Percentiles rank a stretch among this genome's conserved stretches.
Conservation (phyloP, 2,888 invertebrate species). For the Trichopoda pennipes region DNA sequence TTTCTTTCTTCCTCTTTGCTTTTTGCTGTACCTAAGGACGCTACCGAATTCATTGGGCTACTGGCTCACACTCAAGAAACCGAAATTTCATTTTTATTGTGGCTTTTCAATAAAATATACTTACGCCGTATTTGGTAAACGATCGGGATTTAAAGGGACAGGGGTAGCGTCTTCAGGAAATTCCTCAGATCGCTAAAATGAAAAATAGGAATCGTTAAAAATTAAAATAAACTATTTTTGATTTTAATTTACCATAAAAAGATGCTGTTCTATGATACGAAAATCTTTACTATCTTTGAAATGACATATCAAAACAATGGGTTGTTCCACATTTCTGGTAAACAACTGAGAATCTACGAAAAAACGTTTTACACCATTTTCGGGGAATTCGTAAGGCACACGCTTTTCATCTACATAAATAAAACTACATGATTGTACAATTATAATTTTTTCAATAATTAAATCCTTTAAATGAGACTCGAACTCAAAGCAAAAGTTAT, state of each 20-base stretch:
- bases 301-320: conserved; percentile 75
- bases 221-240: not conserved
- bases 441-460: conserved; percentile 76
- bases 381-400: conserved; percentile 72
- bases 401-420: conserved; percentile 74
- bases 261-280: conserved; percentile 77
- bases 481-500: conserved; percentile 77
- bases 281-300: conserved; percentile 62
- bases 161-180: no score
- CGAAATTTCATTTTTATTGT: no score
- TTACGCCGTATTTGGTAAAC: conserved; percentile 69
- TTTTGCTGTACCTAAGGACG: no score
- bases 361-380: conserved; percentile 71
- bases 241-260: conserved; percentile 75
- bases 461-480: conserved; percentile 71
- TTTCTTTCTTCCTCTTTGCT: no score
- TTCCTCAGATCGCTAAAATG: no score
- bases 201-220: not conserved
- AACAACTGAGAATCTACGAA: conserved; percentile 78
- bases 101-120: not conserved
- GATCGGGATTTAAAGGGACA: conserved; percentile 74
- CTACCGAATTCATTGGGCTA: no score
- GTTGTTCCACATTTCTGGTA: conserved; percentile 74
- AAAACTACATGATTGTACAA: conserved; percentile 76
- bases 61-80: no score